A percentile compares a stretch with the other conserved stretches of the same genome.
Conservation (phyloP, 2,797 vertebrate species). For the Rousettus madagascariensis region DNA sequence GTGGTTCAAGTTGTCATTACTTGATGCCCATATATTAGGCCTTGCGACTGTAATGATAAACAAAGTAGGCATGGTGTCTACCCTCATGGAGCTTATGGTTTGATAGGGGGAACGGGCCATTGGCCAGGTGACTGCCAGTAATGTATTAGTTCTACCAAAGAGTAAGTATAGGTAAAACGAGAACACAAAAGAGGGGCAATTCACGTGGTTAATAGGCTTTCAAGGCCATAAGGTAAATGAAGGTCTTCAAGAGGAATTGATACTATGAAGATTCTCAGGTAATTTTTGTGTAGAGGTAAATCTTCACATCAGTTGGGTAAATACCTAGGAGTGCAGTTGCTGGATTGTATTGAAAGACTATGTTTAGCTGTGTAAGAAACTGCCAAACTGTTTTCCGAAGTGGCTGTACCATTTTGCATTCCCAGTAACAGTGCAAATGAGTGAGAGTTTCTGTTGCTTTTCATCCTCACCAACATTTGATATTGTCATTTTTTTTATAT, state of each 20-base stretch:
- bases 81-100: background rate
- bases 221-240: background rate
- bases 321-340: background rate
- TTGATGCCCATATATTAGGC: background rate
- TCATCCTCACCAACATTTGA: background rate
- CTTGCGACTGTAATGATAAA: background rate
- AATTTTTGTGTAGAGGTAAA: background rate
- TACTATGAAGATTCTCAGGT: background rate
- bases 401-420: background rate
- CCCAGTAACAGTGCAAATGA: background rate
- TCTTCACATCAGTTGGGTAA: background rate
- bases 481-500: background rate
- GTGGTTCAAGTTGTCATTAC: background rate
- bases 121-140: background rate
- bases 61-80: background rate
- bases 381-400: background rate
- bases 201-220: background rate
- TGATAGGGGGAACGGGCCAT: background rate
- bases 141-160: background rate
- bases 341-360: background rate
- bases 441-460: background rate
- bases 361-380: background rate
- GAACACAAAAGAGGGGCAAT: background rate
- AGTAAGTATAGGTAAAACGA: background rate
- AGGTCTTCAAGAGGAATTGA: background rate